Evolutionary conservation across 1,140 invertebrate species (phyloP), one percentile per base, ranked within the genome.

Genomic region (Drosophila aff.): DNA sequence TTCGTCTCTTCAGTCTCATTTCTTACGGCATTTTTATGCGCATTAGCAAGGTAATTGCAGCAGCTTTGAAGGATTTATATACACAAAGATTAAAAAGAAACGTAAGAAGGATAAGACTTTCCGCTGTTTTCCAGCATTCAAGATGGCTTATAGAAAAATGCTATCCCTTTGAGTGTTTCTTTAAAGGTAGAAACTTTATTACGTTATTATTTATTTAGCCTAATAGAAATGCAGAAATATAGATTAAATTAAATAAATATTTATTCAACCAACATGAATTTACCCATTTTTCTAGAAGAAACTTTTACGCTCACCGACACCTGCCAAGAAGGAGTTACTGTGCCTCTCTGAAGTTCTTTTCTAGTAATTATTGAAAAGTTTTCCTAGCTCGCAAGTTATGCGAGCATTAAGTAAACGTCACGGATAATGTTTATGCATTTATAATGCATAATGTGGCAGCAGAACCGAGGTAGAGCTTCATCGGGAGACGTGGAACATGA

Each of bases 401-500:
- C 64, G 62, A 82, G 85, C 74, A 87, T 84, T 89, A 87, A 89
- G 84, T 87, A 84, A 89, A 89, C 81, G 84, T 64, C 81, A 66
- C 66, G 81, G 69, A 89, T 76, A 81, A 83, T 83, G 77, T 86
- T 87, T 80, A 86, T 87, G 83, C 76, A 87, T 86, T 82, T 87
- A 87, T 86, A 86, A 87, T 80, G 81, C 69, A 82, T 79, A 85
- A 81, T 85, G 69, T 72, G 69, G 60, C 76, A 52, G 53, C 33
- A 33, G 60, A 40, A 23, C 31, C 33, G 33, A 21, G 15, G 16
- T 13, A 40, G 13, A 8, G 26, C 28, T 33, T 15, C 38, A 49
- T 40, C 13, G 36, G 36, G 26, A 61, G 52, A 43, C 28, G 41
- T 44, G 58, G 41, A 43, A 68, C 65, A 66, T 49, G 58, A 78